phyloP scores from a whole-genome alignment of 2,888 invertebrate species.

The Pteria penguin region DNA sequence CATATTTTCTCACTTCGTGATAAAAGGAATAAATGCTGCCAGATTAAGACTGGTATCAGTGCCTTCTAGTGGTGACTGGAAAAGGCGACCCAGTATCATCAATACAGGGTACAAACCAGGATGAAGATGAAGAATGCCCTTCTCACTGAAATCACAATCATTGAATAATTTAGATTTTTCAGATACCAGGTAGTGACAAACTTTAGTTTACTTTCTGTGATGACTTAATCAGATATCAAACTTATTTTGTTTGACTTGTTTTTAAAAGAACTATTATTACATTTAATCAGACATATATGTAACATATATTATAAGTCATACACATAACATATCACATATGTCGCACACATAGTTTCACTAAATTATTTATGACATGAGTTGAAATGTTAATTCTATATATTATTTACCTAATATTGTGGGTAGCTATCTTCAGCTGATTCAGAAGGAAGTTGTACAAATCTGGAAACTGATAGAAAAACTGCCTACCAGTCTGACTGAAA shows the following conservation, averaged over 20 bases:
- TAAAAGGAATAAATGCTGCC: constrained; percentile 85
- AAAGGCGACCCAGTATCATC: constrained; percentile 88
- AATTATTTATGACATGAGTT: no score
- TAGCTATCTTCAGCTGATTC: constrained; percentile 80
- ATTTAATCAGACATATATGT: no score
- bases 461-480: constrained; percentile 90
- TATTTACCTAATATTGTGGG: constrained; percentile 59
- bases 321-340: no score
- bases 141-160: background rate
- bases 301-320: no score
- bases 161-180: background rate
- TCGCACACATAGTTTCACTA: no score
- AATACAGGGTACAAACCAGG: constrained; percentile 88
- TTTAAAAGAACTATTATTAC: no score
- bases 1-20: constrained; percentile 78
- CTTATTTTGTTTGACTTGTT: no score
- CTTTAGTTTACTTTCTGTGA: no score
- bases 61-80: constrained; percentile 88
- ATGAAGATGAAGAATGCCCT: constrained; percentile 75
- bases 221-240: no score
- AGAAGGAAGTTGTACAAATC: constrained; percentile 84
- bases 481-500: constrained; percentile 82
- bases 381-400: no score
- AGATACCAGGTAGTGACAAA: no score
- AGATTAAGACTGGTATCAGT: constrained; percentile 86